phyloP scores from a whole-genome alignment of 2,888 invertebrate genomes.

The Apantesis nais region DNA sequence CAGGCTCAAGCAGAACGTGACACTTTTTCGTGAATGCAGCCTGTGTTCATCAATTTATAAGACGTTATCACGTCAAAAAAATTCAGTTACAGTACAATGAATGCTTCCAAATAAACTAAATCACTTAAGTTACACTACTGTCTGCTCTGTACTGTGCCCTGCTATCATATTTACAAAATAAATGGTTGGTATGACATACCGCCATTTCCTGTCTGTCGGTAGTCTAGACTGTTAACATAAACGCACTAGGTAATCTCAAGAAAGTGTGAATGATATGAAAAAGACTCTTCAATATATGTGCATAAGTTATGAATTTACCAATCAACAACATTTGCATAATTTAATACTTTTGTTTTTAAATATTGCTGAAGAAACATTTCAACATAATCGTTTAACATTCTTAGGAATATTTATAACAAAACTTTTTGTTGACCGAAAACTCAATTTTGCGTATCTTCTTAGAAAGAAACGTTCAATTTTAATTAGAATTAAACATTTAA shows the following conservation, averaged over 20 bases:
- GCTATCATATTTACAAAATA: constrained; percentile 46
- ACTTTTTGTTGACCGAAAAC: background rate
- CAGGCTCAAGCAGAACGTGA: no score
- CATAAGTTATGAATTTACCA: background rate
- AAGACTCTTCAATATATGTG: background rate
- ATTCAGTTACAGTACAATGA: no score
- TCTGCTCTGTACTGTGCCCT: constrained; percentile 29
- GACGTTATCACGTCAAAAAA: no score
- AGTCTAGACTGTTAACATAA: constrained; percentile 53
- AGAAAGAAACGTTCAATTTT: no score
- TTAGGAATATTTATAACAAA: background rate
- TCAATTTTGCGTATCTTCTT: no score
- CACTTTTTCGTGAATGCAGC: no score
- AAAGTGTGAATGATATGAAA: constrained; percentile 10
- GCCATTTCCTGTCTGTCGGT: constrained; percentile 53
- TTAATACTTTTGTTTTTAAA: background rate
- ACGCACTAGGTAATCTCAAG: constrained; percentile 11
- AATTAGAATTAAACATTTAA: background rate
- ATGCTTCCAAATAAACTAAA: background rate
- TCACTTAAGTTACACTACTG: constrained; percentile 25
- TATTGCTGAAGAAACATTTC: background rate
- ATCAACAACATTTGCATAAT: background rate
- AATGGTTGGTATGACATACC: constrained; percentile 41
- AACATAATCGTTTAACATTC: background rate
- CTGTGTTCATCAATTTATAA: no score